These are phyloP conservation scores for Anastrepha ludens DNA, from an alignment of 1,140 invertebrate genomes.

Conservation along the genomic window DNA sequence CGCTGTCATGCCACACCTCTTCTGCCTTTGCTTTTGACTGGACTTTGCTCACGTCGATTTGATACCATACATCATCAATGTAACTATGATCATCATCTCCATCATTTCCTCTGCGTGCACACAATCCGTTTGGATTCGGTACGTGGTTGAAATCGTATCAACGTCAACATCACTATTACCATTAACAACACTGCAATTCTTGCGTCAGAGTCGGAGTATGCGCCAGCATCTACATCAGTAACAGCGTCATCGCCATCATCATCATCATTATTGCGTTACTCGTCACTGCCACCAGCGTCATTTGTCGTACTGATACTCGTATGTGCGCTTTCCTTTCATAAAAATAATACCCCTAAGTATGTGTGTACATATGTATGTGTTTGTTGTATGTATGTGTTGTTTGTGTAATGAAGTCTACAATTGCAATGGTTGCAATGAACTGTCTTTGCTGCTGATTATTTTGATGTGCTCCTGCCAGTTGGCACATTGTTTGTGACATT, in stretches of 20 bases:
- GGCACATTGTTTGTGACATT: slow-evolving; percentile 27
- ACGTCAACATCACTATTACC: slow-evolving; percentile 23
- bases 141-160: slow-evolving; percentile 20
- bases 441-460: slow-evolving; percentile 29
- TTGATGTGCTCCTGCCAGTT: slow-evolving; percentile 9
- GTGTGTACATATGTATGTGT: background rate
- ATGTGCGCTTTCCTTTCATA: background rate
- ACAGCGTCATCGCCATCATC: background rate
- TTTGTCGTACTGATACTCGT: background rate
- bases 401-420: slow-evolving; percentile 21
- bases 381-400: too few species aligned
- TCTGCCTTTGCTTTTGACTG: background rate
- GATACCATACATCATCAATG: background rate
- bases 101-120: background rate
- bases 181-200: background rate
- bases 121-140: background rate
- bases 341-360: slow-evolving; percentile 8
- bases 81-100: slow-evolving; percentile 28
- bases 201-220: background rate
- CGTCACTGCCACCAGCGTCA: background rate
- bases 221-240: background rate
- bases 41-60: background rate
- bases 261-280: background rate
- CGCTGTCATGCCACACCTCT: background rate
- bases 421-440: slow-evolving; percentile 26